Evolutionary conservation across 2,113 vertebrate genomes (phyloP).

Genomic region (Pitta sordida): DNA sequence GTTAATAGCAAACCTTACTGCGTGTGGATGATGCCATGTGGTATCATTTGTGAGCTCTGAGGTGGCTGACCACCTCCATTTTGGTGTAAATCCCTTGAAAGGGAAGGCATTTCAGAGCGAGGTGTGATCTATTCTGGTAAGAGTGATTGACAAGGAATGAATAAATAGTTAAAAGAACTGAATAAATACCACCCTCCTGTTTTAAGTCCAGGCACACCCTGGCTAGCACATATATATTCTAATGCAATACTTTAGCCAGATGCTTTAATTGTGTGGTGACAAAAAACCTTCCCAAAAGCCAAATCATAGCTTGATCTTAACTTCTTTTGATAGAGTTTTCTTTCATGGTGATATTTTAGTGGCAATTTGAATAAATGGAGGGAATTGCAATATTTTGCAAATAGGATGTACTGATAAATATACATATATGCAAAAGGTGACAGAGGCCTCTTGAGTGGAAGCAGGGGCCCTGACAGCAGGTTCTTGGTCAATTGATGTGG

Average conservation of each 20-base stretch:
- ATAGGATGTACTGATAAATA: not conserved
- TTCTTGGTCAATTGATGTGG: constrained; percentile 51
- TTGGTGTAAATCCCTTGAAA: constrained; percentile 49
- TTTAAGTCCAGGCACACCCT: constrained; percentile 17
- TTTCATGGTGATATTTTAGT: not conserved
- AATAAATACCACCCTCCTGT: constrained; percentile 49
- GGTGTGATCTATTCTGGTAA: constrained; percentile 8
- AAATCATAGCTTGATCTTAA: not conserved
- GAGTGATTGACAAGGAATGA: constrained; percentile 57
- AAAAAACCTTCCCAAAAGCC: not conserved
- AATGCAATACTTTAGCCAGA: constrained; percentile 8
- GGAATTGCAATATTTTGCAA: not conserved
- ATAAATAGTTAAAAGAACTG: constrained; percentile 52
- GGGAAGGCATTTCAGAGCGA: constrained; percentile 39
- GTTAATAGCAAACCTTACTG: not conserved
- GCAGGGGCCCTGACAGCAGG: constrained; percentile 21
- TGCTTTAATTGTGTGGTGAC: not conserved
- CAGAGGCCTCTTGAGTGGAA: constrained; percentile 22
- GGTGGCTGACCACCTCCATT: constrained; percentile 44
- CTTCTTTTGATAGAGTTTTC: not conserved
- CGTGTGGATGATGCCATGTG: not conserved
- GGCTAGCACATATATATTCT: not conserved
- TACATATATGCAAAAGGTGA: not conserved
- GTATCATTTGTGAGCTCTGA: constrained; percentile 2
- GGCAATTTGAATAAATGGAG: not conserved